Base-by-base conservation (phyloP, 2,888 invertebrate species). In the Ophion slaviceki region DNA sequence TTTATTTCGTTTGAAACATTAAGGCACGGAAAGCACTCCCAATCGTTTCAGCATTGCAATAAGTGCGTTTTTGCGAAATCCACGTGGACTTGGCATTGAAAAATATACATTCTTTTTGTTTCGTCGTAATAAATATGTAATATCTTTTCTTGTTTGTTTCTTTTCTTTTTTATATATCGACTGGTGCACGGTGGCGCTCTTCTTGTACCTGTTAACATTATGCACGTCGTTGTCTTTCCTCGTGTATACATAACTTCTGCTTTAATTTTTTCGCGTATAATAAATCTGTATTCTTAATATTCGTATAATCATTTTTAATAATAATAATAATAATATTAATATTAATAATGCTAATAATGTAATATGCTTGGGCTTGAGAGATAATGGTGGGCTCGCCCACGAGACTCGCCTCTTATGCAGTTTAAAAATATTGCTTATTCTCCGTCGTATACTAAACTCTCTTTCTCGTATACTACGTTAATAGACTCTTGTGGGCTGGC, bases 401-500 rank as follows among this genome's bases (percentile, higher is more conserved):
- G 78, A 82, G 71, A 71, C 77, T 82, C 82, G 79, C 53, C 80
- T 75, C 85, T 87, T 82, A 89, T 87, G 88, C 83, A 87, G 88
- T 90, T 91, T 89, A 88, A 91, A 91, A 92, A 89, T 91, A 91
- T 92, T 91, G 91, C 91, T 91, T 80, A 67, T 64, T 72, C 45
- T 80, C 61, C 68, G 53, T 80, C 72, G 36, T 80, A 68, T 81
- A 78, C 78, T 78, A 24, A 40, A 70, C 68, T 82, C 76, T 84
- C 72, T 84, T 66, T 71, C 80, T 75, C 75, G 84, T 90, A 90
- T 88, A 90, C 88, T 91, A 78, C 86, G 90, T 91, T 92, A 90
- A 92, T 91, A 92, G 92, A 92, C 92, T 92, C 92, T 90, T 91
- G 90, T 91, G 89, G 92, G 91, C 92, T 88, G 89, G 77, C 80